Evolutionary conservation across 2,113 vertebrate genomes (phyloP), one percentile per base, ranked within the genome.

Genomic region (Arenaria interpres): DNA sequence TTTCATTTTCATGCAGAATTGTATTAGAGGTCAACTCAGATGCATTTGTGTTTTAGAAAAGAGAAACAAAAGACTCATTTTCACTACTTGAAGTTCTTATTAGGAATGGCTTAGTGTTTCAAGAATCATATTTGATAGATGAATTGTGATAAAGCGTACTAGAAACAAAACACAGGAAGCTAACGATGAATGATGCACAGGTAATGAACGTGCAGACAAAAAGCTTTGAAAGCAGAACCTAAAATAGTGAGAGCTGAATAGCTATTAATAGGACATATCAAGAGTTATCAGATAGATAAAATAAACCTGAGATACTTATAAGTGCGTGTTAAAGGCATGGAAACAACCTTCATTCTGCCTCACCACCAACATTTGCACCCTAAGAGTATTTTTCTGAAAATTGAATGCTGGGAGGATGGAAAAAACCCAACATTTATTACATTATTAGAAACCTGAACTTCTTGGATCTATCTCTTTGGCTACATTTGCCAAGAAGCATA

Each of bases 401-500:
- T 8, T 67, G 37, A 85, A 67, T 62, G 14, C 39, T 33, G 14
- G n/a, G 25, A 84, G 25, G 20, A 63, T 82, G 81, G 73, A 94
- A 96, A 96, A 93, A 81, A 12, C 6, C 75, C 56, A 63, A 43
- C 24, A 35, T 83, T 83, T 79, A 39, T 84, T 91, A 51, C 78
- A 72, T 89, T 95, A 60, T 54, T 82, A 60, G 74, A 89, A 94
- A 94, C 7, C 16, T 79, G 84, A 91, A 87, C 30, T 67, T 73
- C 64, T 92, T 95, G 84, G 73, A 81, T 84, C 73, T 86, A 30
- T 81, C 35, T 81, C 46, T 75, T 68, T 85, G 62, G 27, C 39
- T 67, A 51, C 7, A 22, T 78, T 85, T 89, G 60, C 51, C 68
- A 89, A 72, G 62, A 56, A 90, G 27, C 25, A 41, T 60, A 96